A percentile compares a stretch with the other conserved stretches of the same genome.
Evolutionary conservation across 2,888 invertebrate genomes (phyloP).

Genomic region (Dynastes hyllus): DNA sequence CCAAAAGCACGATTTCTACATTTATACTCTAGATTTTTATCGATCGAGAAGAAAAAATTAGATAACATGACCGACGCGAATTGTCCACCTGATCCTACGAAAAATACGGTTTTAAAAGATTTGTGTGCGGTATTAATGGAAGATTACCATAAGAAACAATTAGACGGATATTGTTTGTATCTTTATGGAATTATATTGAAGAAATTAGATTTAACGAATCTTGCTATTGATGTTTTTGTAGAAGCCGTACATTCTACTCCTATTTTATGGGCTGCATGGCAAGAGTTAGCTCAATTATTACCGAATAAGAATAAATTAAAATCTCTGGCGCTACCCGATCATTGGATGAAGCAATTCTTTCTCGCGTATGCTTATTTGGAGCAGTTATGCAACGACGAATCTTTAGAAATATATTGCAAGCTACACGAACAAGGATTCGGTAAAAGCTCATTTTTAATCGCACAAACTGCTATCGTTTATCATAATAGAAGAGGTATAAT

Average conservation of each 20-base stretch:
- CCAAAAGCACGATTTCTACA: conserved; percentile 87
- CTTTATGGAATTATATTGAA: conserved; percentile 93
- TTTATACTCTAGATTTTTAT: conserved; percentile 90
- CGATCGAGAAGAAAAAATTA: conserved; percentile 91
- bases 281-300: conserved; percentile 90
- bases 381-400: conserved; percentile 91
- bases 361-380: conserved; percentile 92
- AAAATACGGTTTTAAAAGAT: conserved; percentile 74
- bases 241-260: conserved; percentile 87
- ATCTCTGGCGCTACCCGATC: conserved; percentile 81
- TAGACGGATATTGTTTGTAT: conserved; percentile 92
- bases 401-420: conserved; percentile 86
- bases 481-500: conserved; percentile 89
- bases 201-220: conserved; percentile 85
- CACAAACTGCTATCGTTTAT: conserved; percentile 94
- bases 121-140: conserved; percentile 75
- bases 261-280: conserved; percentile 96
- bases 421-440: conserved; percentile 87
- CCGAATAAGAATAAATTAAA: conserved; percentile 80
- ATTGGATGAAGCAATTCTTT: conserved; percentile 97
- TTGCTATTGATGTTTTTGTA: conserved; percentile 86
- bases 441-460: conserved; percentile 90
- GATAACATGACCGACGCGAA: conserved; percentile 82
- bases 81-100: conserved; percentile 76
- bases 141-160: conserved; percentile 75